Conservation (phyloP, 2,797 vertebrate species). For the Sebastes miniatus region DNA sequence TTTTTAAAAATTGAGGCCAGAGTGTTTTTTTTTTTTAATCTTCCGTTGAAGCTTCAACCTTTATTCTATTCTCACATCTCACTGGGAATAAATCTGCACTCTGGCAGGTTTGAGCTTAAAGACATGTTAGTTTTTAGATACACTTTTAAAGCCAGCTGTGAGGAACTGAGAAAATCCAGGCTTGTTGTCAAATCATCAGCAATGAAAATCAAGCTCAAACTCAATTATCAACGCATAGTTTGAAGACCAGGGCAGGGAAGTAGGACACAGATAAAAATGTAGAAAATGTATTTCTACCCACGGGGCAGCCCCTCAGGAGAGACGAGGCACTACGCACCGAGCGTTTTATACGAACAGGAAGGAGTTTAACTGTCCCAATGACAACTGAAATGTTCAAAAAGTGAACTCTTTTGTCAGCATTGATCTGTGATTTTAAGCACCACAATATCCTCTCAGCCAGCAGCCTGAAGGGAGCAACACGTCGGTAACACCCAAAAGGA, state of each 20-base stretch:
- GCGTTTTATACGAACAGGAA: no score
- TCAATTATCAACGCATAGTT: no score
- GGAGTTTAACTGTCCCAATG: no score
- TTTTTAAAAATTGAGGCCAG: neutral
- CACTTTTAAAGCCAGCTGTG: neutral
- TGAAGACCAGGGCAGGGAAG: no score
- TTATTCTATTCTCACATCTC: neutral
- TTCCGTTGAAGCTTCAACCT: neutral
- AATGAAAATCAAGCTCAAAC: no score
- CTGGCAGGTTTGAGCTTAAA: no score
- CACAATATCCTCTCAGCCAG: neutral
- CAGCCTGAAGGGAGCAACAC: neutral
- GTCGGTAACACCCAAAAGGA: neutral
- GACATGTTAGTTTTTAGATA: neutral
- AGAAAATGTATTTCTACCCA: no score
- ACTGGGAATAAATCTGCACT: no score
- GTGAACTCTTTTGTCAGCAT: neutral
- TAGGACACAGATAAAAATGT: no score
- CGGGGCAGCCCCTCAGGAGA: no score
- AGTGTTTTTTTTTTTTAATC: neutral
- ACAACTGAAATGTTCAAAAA: neutral
- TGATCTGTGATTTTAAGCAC: neutral
- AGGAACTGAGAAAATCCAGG: neutral
- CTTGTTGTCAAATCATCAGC: neutral
- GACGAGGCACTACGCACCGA: no score